These are phyloP conservation scores for Onchidella celtica DNA, from an alignment of 2,888 invertebrate genomes.

Conservation along the genomic window DNA sequence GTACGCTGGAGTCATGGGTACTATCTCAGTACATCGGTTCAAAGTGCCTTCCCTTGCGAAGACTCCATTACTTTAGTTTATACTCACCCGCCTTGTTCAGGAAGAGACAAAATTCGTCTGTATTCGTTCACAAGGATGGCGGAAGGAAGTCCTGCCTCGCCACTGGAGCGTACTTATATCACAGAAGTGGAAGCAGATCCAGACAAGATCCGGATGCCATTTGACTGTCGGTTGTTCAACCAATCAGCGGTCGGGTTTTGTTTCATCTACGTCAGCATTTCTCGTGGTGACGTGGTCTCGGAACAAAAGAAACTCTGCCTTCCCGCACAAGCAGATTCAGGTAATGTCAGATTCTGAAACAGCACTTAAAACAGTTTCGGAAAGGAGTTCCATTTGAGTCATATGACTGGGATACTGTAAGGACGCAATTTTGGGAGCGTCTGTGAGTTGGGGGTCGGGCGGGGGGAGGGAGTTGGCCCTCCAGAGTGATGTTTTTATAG, in stretches of 20 bases:
- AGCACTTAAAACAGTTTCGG: too few species aligned
- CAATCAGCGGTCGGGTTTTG: constrained; percentile 69
- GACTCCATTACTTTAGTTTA: constrained; percentile 61
- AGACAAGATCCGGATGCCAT: constrained; percentile 57
- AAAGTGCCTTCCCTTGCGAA: constrained; percentile 69
- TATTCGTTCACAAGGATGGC: constrained; percentile 62
- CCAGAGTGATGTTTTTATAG: too few species aligned
- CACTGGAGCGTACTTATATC: constrained; percentile 63
- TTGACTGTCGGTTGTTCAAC: constrained; percentile 68
- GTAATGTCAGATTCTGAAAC: constrained; percentile 58
- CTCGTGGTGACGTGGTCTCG: constrained; percentile 63
- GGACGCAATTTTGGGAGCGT: too few species aligned
- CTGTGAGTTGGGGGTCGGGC: too few species aligned
- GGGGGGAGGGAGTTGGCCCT: too few species aligned
- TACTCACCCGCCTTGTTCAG: constrained; percentile 67
- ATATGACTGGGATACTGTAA: too few species aligned
- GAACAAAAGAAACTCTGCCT: constrained; percentile 69
- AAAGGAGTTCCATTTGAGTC: too few species aligned
- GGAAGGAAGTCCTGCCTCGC: constrained; percentile 68
- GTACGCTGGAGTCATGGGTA: constrained; percentile 68
- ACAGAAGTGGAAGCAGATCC: constrained; percentile 63
- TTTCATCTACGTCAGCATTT: constrained; percentile 72
- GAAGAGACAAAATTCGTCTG: constrained; percentile 70
- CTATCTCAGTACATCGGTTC: constrained; percentile 58
- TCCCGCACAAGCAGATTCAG: constrained; percentile 69